Evolutionary conservation across 2,797 vertebrate species (phyloP).

Genomic region (Anguilla obscura): DNA sequence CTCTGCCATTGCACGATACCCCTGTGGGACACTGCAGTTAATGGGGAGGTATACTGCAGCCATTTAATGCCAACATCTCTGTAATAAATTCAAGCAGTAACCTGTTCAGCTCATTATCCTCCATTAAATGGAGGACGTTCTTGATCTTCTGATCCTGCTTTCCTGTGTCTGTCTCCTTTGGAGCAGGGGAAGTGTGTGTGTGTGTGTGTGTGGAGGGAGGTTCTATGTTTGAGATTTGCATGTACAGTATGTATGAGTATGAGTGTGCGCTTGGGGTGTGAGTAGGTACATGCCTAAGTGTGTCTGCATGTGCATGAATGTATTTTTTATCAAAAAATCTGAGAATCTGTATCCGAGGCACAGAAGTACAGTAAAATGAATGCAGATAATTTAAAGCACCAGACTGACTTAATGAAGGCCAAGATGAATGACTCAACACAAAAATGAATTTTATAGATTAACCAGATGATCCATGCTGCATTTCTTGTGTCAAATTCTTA

Average conservation of each 20-base stretch:
- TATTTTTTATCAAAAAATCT: not conserved
- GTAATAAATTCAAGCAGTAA: conserved; percentile 70
- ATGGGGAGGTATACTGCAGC: conserved; percentile 54
- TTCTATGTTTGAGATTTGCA: conserved; percentile 5
- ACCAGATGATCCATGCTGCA: no score
- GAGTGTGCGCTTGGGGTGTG: not conserved
- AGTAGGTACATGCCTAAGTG: no score
- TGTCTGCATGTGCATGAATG: not conserved
- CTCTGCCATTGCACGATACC: not conserved
- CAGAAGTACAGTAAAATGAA: not conserved
- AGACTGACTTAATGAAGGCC: not conserved
- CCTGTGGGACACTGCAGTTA: not conserved
- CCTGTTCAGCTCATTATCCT: conserved; percentile 71
- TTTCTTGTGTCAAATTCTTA: no score
- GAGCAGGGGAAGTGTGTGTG: not conserved
- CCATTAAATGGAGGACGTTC: not conserved
- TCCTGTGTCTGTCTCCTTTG: conserved; percentile 20
- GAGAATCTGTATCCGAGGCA: not conserved
- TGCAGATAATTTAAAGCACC: not conserved
- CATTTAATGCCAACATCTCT: conserved; percentile 59
- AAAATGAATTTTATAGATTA: no score
- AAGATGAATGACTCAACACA: no score
- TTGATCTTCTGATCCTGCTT: not conserved
- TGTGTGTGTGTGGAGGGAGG: conserved; percentile 1
- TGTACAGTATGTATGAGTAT: not conserved